These are phyloP conservation scores for Oncorhynchus clarkii DNA, from an alignment of 2,113 vertebrate species.

Conservation along the genomic window DNA sequence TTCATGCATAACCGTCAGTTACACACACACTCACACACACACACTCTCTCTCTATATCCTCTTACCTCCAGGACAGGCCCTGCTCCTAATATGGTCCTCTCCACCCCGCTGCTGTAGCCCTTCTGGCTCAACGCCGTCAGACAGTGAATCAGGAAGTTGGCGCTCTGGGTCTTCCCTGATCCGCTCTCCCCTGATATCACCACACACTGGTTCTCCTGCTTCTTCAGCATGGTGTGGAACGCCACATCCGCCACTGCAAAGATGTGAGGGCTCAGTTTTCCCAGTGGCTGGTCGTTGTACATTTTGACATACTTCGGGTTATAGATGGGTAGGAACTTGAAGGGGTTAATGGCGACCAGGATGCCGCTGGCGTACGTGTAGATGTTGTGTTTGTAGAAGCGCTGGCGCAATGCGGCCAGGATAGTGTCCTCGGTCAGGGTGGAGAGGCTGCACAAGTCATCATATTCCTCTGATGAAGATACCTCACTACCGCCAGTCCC, in stretches of 20 bases:
- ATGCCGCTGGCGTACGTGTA: conserved; percentile 90
- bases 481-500: conserved; percentile 49
- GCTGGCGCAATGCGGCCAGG: conserved; percentile 76
- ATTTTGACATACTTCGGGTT: conserved; percentile 94
- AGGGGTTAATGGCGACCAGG: conserved; percentile 91
- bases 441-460: conserved; percentile 86
- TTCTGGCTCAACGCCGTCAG: conserved; percentile 92
- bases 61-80: conserved; percentile 92
- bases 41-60: neutral
- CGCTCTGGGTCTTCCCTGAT: conserved; percentile 94
- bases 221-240: conserved; percentile 86
- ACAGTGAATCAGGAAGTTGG: conserved; percentile 94
- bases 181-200: conserved; percentile 92
- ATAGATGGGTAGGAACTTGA: conserved; percentile 91
- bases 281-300: conserved; percentile 91
- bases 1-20: too few relatives aligned
- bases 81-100: conserved; percentile 89
- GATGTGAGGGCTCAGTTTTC: conserved; percentile 89
- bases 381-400: conserved; percentile 86
- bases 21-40: too few relatives aligned
- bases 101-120: conserved; percentile 84
- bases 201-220: conserved; percentile 85
- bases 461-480: conserved; percentile 61
- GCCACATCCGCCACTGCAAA: conserved; percentile 89
- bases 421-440: conserved; percentile 78